Base-by-base conservation (phyloP, 2,888 invertebrate genomes). In the Caenorhabditis angaria region DNA sequence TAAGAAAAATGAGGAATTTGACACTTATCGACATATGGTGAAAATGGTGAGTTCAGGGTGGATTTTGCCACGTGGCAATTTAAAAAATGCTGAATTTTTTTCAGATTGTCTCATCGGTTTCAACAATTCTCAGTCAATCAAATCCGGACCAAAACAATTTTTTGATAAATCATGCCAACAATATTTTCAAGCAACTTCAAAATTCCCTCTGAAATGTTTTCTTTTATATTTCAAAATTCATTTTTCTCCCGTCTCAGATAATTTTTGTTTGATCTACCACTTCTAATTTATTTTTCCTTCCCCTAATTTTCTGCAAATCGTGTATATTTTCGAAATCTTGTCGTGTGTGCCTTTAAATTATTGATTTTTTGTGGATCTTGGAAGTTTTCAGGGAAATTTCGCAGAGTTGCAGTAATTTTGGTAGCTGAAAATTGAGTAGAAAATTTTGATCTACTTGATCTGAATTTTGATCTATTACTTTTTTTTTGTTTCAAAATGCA, bases 101-200 rank as follows among this genome's bases (percentile, higher is more conserved):
- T 24, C 70, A 75, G 75, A 32, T 75, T 22, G 68, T 76, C 20
- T 14, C 62, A 8, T 68, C 67, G 29, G 65, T 69, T 6, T 57
- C 67, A 2, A 68, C 60, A 22, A 48, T 71, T n/a, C 41, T 76
- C 25, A 50, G 65, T 6, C 61, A 60, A 22, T 48, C 67, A n/a
- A 32, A 59, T 0, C 62, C 76, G 6, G 79, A 41, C 3, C 41
- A 81, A 28, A 77, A 76, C 28, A 48, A n/a, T n/a, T n/a, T 76
- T 28, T 78, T 78, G 70, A 70, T 81, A 60, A 61, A 66, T 57
- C 78, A 81, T 58, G 75, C 69, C 35, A 76, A 68, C 25, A 73
- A 74, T 25, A 70, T 81, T 18, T 74, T 70, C 72, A 65, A 60
- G 12, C 81, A 81, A 55, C 69, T 81, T 22, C 77, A 79, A 22